Percentiles rank a stretch among this genome's conserved stretches.
These are phyloP conservation scores for Embidobia sp. DNA, from an alignment of 2,888 invertebrate species.

Conservation along the genomic window DNA sequence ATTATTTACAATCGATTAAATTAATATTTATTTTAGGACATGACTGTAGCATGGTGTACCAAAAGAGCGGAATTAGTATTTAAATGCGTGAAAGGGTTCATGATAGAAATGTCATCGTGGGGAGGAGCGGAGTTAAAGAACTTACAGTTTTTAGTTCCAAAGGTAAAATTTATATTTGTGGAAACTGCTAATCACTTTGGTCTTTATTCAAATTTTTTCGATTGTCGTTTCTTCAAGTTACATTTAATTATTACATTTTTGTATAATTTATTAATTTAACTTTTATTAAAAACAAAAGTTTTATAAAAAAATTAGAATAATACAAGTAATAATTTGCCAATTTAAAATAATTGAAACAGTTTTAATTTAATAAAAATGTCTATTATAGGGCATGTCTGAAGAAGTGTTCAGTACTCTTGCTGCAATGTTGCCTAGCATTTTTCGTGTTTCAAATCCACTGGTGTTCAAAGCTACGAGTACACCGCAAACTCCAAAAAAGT, in stretches of 20 bases:
- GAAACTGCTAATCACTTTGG: too few relatives aligned
- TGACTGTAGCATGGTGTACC: conserved; percentile 98
- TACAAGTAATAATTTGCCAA: too few relatives aligned
- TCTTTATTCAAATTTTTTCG: too few relatives aligned
- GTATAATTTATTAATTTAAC: too few relatives aligned
- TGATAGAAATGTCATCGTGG: conserved; percentile 98
- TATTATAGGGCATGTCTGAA: conserved; percentile 87
- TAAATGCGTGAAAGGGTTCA: conserved; percentile 99
- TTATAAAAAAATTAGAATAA: too few relatives aligned
- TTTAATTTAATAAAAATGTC: too few relatives aligned
- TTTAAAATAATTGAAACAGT: background rate
- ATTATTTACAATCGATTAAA: conserved; percentile 1
- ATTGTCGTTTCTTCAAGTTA: too few relatives aligned
- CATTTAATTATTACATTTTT: too few relatives aligned
- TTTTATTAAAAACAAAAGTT: too few relatives aligned
- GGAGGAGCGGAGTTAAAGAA: conserved; percentile 95
- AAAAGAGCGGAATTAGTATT: conserved; percentile 98
- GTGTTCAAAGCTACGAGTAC: conserved; percentile 85
- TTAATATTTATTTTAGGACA: conserved; percentile 84
- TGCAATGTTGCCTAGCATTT: conserved; percentile 95
- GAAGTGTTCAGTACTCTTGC: conserved; percentile 91
- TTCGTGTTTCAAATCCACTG: conserved; percentile 96
- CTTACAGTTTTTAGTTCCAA: conserved; percentile 92
- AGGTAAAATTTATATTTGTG: too few relatives aligned
- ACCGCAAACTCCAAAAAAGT: conserved; percentile 80